Base-by-base conservation (phyloP, 2,888 invertebrate genomes). In the Epicampocera succincta region DNA sequence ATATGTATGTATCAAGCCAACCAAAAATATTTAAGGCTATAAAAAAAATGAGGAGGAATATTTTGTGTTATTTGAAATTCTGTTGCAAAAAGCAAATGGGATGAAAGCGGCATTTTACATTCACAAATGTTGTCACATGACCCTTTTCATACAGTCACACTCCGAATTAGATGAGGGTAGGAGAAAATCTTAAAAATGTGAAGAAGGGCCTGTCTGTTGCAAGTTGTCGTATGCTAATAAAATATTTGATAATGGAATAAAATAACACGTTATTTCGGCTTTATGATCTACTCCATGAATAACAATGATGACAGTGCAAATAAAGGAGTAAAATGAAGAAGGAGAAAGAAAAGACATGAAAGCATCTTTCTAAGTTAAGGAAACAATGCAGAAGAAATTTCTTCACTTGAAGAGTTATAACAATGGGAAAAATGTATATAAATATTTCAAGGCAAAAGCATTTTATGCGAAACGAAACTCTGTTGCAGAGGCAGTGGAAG, bases 161-260 rank as follows among this genome's bases (percentile, higher is more conserved):
- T 9, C 33, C 8, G 33, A 5, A 5, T 33, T 33, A 33, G 33
- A 33, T 25, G 5, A 50, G 6, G 19, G 4, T 19, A 17, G 19
- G n/a, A 25, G 13, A 42, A 65, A 61, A 29, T 29, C 66, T 44
- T 50, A n/a, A 54, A 65, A 73, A 50, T 63, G 40, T 1, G 6
- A 61, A 61, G n/a, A 63, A 69, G 48, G 42, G 13, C 19, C 8
- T 40, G 29, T 40, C 19, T 69, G 68, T 73, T 56, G 42, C 56
- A 80, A 69, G 63, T 74, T 74, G 58, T 74, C 56, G 74, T 80
- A 80, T 80, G 63, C 69, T 69, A 63, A 80, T 80, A 74, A 80
- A 69, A 74, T 54, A 69, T 80, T 65, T 40, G 46, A 48, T 48
- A 65, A 65, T 56, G 48, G 15, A 11, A 48, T 48, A 38, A 48